Conservation (phyloP, 2,888 invertebrate species). For the Scaptodrosophila latifasciaeformis region DNA sequence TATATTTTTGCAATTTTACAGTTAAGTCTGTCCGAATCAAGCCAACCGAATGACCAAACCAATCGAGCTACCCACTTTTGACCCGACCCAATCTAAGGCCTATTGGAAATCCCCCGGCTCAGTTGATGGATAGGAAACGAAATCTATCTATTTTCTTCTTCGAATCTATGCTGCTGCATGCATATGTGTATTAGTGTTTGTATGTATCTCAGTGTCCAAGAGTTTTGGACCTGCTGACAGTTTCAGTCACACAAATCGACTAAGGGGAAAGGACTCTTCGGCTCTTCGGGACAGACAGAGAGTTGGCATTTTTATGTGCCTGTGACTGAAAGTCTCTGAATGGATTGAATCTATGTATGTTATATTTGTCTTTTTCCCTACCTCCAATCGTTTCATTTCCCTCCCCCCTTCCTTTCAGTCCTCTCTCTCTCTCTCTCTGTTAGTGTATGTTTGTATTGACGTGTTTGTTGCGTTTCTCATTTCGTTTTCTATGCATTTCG, state of each 20-base stretch:
- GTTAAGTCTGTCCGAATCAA: too few species aligned
- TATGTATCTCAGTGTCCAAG: too few species aligned
- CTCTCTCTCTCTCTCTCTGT: slow-evolving; percentile 8
- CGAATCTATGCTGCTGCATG: too few species aligned
- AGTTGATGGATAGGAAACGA: slow-evolving; percentile 15
- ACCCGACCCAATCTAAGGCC: background rate
- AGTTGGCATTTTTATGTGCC: slow-evolving; percentile 59
- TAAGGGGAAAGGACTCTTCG: too few species aligned
- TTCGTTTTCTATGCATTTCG: slow-evolving; percentile 60
- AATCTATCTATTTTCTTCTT: slow-evolving; percentile 59
- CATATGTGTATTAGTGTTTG: too few species aligned
- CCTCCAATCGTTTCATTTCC: too few species aligned
- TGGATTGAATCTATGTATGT: slow-evolving; percentile 6
- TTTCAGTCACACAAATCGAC: slow-evolving; percentile 60
- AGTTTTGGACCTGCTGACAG: slow-evolving; percentile 55
- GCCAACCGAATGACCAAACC: too few species aligned
- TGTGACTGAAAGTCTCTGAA: too few species aligned
- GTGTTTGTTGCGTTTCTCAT: slow-evolving; percentile 31
- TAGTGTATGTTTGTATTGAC: slow-evolving; percentile 2
- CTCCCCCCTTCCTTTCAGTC: background rate
- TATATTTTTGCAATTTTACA: background rate
- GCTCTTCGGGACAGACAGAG: too few species aligned
- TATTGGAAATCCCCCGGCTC: slow-evolving; percentile 24
- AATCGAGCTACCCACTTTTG: background rate
- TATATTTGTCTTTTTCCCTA: too few species aligned